Evolutionary conservation across 2,113 vertebrate genomes (phyloP).

Genomic region (Herpetotheres cachinnans): DNA sequence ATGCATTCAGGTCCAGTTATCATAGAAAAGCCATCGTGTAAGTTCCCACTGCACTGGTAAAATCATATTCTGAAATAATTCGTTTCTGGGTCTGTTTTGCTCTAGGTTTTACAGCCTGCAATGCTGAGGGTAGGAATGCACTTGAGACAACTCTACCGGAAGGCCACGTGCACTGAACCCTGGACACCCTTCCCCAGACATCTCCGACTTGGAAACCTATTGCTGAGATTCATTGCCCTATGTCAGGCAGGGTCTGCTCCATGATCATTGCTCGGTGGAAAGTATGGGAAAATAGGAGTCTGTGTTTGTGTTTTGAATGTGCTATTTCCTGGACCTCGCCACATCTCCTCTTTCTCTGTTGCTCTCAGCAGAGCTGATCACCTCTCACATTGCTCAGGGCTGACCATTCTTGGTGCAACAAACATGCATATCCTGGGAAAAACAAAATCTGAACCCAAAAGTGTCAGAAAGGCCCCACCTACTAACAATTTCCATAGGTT

Average conservation of each 20-base stretch:
- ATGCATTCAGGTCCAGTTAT: not conserved
- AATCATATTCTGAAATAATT: not conserved
- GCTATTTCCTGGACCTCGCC: not conserved
- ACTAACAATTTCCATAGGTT: not conserved
- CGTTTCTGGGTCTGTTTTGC: not conserved
- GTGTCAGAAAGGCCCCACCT: not conserved
- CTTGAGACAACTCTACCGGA: not conserved
- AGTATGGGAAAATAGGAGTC: not conserved
- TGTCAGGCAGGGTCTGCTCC: not conserved
- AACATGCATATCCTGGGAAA: not conserved
- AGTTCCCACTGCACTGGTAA: not conserved
- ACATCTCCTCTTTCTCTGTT: not conserved
- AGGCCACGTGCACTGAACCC: not conserved
- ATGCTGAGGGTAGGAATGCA: not conserved
- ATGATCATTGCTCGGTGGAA: not conserved
- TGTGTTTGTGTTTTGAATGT: not conserved
- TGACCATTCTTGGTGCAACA: not conserved
- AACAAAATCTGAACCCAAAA: not conserved
- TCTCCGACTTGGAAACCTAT: not conserved
- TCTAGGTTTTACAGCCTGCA: not conserved
- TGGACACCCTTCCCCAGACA: not conserved
- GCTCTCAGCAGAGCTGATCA: not conserved
- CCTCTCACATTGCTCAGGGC: not conserved
- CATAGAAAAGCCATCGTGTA: not conserved
- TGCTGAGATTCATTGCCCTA: not conserved